Base-by-base conservation (phyloP, 2,113 vertebrate genomes). In the Onychorhynchus coronatus region DNA sequence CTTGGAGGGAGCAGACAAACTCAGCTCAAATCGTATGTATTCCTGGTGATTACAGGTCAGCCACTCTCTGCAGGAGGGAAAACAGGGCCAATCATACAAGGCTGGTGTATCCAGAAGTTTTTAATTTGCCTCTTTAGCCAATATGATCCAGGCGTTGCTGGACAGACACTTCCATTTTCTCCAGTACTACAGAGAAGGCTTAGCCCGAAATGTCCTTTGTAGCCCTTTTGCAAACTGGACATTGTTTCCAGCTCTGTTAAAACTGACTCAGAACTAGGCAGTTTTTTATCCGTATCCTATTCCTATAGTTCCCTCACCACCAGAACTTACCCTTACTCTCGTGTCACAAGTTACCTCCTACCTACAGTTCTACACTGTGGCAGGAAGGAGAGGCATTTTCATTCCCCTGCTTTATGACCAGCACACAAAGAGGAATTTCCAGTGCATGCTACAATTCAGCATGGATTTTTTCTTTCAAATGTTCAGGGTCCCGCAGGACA, bases 21-120 rank as follows among this genome's bases (percentile, higher is more conserved):
- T 99, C 73, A 96, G 98, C 82, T 99, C 99, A 65, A 99, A 99
- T 96, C 98, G 99, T 99, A 98, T 2, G 99, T 99, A 97, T 82
- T 85, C 15, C 49, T 78, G 50, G 21, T 72, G 35, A 77, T 55
- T 94, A 47, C 21, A 55, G 63, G 62, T 49, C 23, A 44, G 49
- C 42, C 23, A 28, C 46, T 39, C 68, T 30, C 30, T 55, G 14
- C 71, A 78, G 56, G 50, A 70, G 30, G 67, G 39, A 59, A 49
- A 39, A 5, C 12, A 46, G 66, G 31, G 70, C 39, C 11, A 19
- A 82, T 84, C 23, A 3, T 56, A 24, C 25, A n/a, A 7, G 62
- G 3, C 35, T 82, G 42, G 5, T 75, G 27, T 67, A 68, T 56
- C 28, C 83, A 78, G 11, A 53, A 55, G 33, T 44, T 61, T 89